These are phyloP conservation scores for Brotula barbata DNA, from an alignment of 2,797 vertebrate genomes.

Conservation along the genomic window DNA sequence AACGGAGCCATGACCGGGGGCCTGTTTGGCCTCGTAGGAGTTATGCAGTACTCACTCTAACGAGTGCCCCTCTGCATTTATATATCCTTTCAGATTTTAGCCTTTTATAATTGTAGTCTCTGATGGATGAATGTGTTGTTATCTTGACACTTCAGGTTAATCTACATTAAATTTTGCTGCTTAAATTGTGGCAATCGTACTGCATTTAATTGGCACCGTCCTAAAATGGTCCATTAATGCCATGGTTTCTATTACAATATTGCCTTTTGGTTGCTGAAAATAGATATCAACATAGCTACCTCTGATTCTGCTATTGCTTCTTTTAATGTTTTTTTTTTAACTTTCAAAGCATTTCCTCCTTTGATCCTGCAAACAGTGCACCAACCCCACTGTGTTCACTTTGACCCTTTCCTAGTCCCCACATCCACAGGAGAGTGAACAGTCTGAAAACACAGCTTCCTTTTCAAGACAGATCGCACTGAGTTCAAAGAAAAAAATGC, in stretches of 20 bases:
- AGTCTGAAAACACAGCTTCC: slow-evolving; percentile 60
- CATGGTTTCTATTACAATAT: slow-evolving; percentile 28
- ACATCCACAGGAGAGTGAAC: slow-evolving; percentile 54
- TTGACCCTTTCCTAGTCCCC: slow-evolving; percentile 27
- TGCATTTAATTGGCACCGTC: slow-evolving; percentile 23
- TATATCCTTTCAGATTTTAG: neutral
- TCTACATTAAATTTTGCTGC: too few relatives aligned
- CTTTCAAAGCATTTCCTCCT: slow-evolving; percentile 62
- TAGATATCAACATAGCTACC: slow-evolving; percentile 24
- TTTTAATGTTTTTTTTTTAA: slow-evolving; percentile 38
- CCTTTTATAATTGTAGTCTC: neutral
- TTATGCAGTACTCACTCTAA: too few relatives aligned
- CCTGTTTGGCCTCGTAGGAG: too few relatives aligned
- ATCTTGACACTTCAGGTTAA: too few relatives aligned
- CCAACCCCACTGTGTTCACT: slow-evolving; percentile 54
- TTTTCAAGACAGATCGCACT: slow-evolving; percentile 46
- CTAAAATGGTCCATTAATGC: slow-evolving; percentile 22
- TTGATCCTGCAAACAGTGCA: slow-evolving; percentile 59
- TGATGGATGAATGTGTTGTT: neutral
- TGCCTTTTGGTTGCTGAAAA: slow-evolving; percentile 20
- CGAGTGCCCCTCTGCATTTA: neutral
- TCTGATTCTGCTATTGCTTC: slow-evolving; percentile 37
- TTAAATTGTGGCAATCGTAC: slow-evolving; percentile 30
- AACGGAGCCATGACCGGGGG: too few relatives aligned
- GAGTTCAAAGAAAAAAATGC: slow-evolving; percentile 63